These are phyloP conservation scores for Caenorhabditis sinica DNA, from an alignment of 2,888 invertebrate genomes.

Conservation along the genomic window DNA sequence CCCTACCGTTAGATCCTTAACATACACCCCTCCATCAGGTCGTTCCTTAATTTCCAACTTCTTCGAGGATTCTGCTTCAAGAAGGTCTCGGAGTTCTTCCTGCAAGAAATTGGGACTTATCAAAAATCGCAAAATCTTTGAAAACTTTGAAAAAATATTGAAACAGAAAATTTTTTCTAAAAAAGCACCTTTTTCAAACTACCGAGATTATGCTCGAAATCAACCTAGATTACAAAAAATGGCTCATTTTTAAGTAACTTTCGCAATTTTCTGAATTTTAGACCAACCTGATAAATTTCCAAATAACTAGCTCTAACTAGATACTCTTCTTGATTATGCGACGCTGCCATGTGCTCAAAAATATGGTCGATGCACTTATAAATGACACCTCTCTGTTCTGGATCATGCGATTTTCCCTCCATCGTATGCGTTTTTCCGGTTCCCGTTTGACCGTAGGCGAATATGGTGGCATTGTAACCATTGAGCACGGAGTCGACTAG, in stretches of 20 bases:
- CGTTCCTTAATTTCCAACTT: constrained; percentile 87
- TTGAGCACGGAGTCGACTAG: constrained; percentile 95
- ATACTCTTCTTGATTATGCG: constrained; percentile 92
- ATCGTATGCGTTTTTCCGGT: constrained; percentile 90
- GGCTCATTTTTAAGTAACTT: not conserved
- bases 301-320: constrained; percentile 96
- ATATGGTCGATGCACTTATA: constrained; percentile 98
- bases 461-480: constrained; percentile 99
- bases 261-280: too few relatives aligned
- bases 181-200: too few relatives aligned
- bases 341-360: constrained; percentile 92
- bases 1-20: constrained; percentile 70
- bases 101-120: constrained; percentile 77
- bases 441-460: constrained; percentile 99
- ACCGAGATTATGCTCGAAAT: too few relatives aligned
- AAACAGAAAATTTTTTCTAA: too few relatives aligned
- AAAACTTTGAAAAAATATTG: not conserved
- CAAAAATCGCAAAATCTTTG: not conserved
- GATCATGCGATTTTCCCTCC: constrained; percentile 86
- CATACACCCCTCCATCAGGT: constrained; percentile 76
- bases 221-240: too few relatives aligned
- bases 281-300: constrained; percentile 90
- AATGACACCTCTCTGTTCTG: constrained; percentile 91
- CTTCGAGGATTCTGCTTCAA: constrained; percentile 87
- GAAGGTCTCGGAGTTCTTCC: constrained; percentile 87